Base-by-base conservation (phyloP, 23 tunicate genomes). In the Diplosoma virens region DNA sequence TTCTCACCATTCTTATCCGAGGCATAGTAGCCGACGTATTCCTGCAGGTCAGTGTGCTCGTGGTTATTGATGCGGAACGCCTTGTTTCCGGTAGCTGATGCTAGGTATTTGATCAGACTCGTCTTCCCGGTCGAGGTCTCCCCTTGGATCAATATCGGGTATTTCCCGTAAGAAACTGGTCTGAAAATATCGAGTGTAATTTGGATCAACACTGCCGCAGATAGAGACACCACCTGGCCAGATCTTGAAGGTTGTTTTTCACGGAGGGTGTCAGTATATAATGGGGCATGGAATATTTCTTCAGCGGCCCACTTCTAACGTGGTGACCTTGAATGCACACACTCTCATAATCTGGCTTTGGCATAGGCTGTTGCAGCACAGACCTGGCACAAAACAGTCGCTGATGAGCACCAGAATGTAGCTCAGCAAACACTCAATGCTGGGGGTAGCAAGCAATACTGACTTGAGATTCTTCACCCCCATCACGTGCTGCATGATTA, bases 51-150 rank as follows among this genome's bases (percentile, higher is more conserved):
- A 21, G 98, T 94, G 71, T 94, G 98, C 56, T 94, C 98, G 50
- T 94, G 98, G 60, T 94, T 94, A 66, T 94, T 94, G 20, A 94
- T 94, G 27, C 98, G 76, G 22, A 94, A 36, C 35, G 87, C 89
- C 64, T 78, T 83, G 46, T 94, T 94, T 20, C 94, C 98, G 27
- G 95, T 86, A 22, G 63, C 25, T 16, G 75, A 66, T 2, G 86
- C 95, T 47, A 94, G 68, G 48, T 82, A 87, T 17, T 66, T 72
- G 58, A 94, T 94, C 37, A 94, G 66, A 67, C 94, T 86, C 18
- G 98, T 94, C 74, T 94, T 94, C 6, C 98, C 98, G 2, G 95
- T 94, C 2, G 98, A 94, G 21, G 98, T 94, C 65, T 84, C 95
- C 1, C 98, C 98, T 82, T 94, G 92, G 17, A 94, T 88, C 76